Evolutionary conservation across 2,113 vertebrate genomes (phyloP).

Genomic region (Dasyurus viverrinus): DNA sequence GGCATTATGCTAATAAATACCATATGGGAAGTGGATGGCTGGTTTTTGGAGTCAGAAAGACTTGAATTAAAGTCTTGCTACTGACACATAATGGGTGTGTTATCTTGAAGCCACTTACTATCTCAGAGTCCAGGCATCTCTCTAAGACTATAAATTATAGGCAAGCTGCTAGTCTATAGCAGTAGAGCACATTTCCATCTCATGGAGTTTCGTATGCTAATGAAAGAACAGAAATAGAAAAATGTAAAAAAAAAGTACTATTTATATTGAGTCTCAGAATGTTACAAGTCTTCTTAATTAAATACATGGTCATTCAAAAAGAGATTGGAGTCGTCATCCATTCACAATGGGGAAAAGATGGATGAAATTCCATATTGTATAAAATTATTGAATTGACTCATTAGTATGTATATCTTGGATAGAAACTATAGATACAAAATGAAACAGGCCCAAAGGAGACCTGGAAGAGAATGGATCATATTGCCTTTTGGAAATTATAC

Average conservation of each 20-base stretch:
- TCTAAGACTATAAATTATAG: not conserved
- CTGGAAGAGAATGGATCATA: not conserved
- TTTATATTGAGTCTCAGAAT: not conserved
- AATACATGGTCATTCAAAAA: not conserved
- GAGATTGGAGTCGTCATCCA: not conserved
- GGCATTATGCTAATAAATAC: not conserved
- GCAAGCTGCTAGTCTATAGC: not conserved
- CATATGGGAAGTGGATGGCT: not conserved
- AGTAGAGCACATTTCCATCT: not conserved
- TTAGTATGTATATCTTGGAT: not conserved
- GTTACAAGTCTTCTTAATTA: not conserved
- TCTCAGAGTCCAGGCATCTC: not conserved
- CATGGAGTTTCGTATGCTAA: not conserved
- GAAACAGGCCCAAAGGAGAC: not conserved
- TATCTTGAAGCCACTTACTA: not conserved
- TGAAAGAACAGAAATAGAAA: not conserved
- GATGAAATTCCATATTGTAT: not conserved
- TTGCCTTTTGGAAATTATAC: not conserved
- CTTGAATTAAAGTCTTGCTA: not conserved
- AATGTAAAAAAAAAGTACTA: not conserved
- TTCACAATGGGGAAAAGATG: not conserved
- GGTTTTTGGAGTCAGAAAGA: not conserved
- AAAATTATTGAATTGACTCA: not conserved
- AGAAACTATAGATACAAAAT: not conserved
- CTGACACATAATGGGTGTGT: not conserved